Evolutionary conservation across 2,888 invertebrate genomes (phyloP).

Genomic region (Dolichopus griseipennis): DNA sequence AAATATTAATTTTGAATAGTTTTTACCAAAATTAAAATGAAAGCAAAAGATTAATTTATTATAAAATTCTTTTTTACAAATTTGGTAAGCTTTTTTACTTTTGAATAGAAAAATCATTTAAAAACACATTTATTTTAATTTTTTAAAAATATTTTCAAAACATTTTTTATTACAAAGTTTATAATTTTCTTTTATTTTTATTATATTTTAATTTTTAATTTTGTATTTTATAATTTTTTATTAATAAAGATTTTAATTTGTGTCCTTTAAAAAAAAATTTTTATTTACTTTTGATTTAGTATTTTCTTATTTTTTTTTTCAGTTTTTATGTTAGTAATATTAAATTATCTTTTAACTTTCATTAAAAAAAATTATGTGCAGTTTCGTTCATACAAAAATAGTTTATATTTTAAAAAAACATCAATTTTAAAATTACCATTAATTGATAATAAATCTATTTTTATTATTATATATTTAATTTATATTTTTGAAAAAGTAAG

Average conservation of each 20-base stretch:
- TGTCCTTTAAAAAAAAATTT: not conserved
- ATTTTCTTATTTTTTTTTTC: not conserved
- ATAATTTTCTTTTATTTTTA: conserved; percentile 7
- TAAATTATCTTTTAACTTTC: too few species aligned
- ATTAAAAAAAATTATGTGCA: too few species aligned
- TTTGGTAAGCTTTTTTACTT: not conserved
- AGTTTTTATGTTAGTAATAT: not conserved
- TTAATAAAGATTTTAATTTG: conserved; percentile 10
- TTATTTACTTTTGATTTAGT: not conserved
- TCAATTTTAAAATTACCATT: too few species aligned
- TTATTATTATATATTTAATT: too few species aligned
- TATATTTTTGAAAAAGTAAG: too few species aligned
- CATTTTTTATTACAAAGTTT: not conserved
- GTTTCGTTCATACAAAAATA: too few species aligned
- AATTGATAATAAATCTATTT: too few species aligned
- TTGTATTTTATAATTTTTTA: conserved; percentile 9
- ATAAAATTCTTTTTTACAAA: too few species aligned
- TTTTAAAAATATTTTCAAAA: not conserved
- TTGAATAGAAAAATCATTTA: not conserved
- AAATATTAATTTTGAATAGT: too few species aligned
- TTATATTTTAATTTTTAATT: conserved; percentile 2
- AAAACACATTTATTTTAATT: not conserved
- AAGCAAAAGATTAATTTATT: too few species aligned
- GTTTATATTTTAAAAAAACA: too few species aligned
- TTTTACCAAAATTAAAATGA: too few species aligned